Base-by-base conservation (phyloP, 2,113 vertebrate genomes). In the Tachycineta bicolor region DNA sequence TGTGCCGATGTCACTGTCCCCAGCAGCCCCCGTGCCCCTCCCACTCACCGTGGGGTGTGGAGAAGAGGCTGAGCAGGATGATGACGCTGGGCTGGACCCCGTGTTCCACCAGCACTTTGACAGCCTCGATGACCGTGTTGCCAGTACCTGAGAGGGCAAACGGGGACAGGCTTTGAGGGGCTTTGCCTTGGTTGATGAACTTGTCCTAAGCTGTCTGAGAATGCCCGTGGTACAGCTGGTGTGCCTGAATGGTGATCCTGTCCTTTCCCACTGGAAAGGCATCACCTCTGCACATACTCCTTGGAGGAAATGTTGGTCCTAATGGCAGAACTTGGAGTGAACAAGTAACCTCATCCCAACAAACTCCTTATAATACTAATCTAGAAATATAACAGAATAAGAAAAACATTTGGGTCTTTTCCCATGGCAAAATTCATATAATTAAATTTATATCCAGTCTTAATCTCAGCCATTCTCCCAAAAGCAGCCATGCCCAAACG, bases 61-160 rank as follows among this genome's bases (percentile, higher is more conserved):
- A 91, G 82, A 99, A 99, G 52, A 99, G 98, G 96, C 99, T 99
- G 83, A 99, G 98, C 49, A 99, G 98, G 94, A 99, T 99, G 62
- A 99, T 99, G 94, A 99, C 94, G 0, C 96, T 98, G 53, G 99
- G 98, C 89, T 99, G 99, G 37, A 99, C 98, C 24, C 99, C 98
- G 3, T 99, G 99, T 96, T 99, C 99, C 80, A 99, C 98, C 12
- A 99, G 98, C 80, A 99, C 99, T 67, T 98, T 99, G 85, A 99
- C 99, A 34, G 99, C 99, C 97, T 99, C 99, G 2, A 99, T 99
- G 83, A 99, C 99, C 1, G 99, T 99, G 94, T 99, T 99, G 49
- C 99, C 99, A 71, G 99, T 99, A 88, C 99, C 99, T 99, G 82
- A 15, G 75, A 28, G 29, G 41, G 31, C 23, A 52, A 10, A 24